Evolutionary conservation across 2,113 vertebrate genomes (phyloP).

Genomic region (Oryzias curvinotus): DNA sequence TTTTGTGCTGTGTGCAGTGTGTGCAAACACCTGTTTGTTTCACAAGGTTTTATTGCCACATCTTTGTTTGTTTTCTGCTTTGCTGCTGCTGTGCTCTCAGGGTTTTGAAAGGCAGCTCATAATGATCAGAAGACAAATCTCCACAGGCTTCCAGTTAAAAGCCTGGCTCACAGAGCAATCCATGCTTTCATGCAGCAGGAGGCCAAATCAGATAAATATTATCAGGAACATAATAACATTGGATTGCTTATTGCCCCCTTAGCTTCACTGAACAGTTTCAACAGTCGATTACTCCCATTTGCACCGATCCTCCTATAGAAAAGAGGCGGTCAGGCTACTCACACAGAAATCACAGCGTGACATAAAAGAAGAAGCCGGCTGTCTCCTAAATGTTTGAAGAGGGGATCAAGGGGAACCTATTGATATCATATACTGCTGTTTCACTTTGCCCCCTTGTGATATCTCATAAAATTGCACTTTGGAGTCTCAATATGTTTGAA

Average conservation of each 20-base stretch:
- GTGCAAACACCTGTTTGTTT: background rate
- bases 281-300: slow-evolving; percentile 15
- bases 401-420: slow-evolving; percentile 3
- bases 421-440: slow-evolving; percentile 42
- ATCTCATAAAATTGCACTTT: slow-evolving; percentile 56
- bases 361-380: slow-evolving; percentile 2
- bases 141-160: slow-evolving; percentile 36
- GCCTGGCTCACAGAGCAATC: slow-evolving; percentile 21
- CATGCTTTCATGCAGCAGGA: slow-evolving; percentile 43
- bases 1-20: background rate
- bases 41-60: slow-evolving; percentile 3
- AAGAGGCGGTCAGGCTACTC: slow-evolving; percentile 4
- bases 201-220: slow-evolving; percentile 50
- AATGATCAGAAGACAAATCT: slow-evolving; percentile 42
- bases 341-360: background rate
- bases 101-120: slow-evolving; percentile 36
- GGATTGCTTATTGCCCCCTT: slow-evolving; percentile 22
- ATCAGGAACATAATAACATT: slow-evolving; percentile 36
- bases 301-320: background rate
- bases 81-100: slow-evolving; percentile 17
- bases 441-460: slow-evolving; percentile 71
- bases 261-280: slow-evolving; percentile 6
- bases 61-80: slow-evolving; percentile 20
- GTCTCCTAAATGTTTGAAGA: slow-evolving; percentile 8
- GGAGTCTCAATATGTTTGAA: slow-evolving; percentile 15